These are phyloP conservation scores for Mystacides longicornis DNA, from an alignment of 2,888 invertebrate genomes.

Conservation along the genomic window DNA sequence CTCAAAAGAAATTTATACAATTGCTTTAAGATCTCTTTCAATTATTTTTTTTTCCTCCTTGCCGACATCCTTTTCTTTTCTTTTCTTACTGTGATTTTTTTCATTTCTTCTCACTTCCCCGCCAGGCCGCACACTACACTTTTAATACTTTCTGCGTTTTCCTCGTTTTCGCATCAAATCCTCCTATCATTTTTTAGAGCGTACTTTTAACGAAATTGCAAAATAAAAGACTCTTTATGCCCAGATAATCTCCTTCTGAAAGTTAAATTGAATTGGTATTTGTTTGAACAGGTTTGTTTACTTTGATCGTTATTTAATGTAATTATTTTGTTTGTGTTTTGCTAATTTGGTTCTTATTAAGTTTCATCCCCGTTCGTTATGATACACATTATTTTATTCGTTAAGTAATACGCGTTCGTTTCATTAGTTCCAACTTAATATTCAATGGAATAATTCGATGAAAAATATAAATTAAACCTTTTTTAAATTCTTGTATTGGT, in stretches of 20 bases:
- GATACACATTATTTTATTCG: no score
- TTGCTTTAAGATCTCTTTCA: slow-evolving; percentile 22
- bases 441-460: no score
- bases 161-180: slow-evolving; percentile 22
- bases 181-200: slow-evolving; percentile 19
- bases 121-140: slow-evolving; percentile 20
- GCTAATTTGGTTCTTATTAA: neutral
- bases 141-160: slow-evolving; percentile 22
- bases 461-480: no score
- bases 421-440: no score
- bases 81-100: slow-evolving; percentile 24
- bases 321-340: neutral
- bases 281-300: neutral
- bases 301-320: slow-evolving; percentile 1
- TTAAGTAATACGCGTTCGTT: no score
- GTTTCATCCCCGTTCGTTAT: no score
- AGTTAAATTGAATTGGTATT: neutral
- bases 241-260: neutral
- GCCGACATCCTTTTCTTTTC: slow-evolving; percentile 20
- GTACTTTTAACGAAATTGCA: slow-evolving; percentile 21
- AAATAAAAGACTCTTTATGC: slow-evolving; percentile 18
- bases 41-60: slow-evolving; percentile 12
- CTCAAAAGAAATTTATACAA: slow-evolving; percentile 24
- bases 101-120: slow-evolving; percentile 20
- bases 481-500: no score